phyloP scores from a whole-genome alignment of 2,113 vertebrate species.

The Dasyprocta punctata region DNA sequence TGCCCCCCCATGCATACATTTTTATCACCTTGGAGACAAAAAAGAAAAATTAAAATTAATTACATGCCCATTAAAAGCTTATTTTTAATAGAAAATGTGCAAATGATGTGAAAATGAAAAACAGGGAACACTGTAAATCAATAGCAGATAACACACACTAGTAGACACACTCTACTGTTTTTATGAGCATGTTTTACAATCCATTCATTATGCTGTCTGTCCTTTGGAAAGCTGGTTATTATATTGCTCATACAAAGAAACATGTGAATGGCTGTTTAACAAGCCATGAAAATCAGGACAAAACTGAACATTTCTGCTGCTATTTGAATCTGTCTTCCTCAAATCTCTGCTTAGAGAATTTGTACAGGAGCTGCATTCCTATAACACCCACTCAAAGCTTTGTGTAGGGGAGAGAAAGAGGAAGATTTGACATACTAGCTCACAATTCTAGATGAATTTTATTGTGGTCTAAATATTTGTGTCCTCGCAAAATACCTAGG shows the following conservation, averaged over 20 bases:
- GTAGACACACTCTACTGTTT: slow-evolving; percentile 86
- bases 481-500: background rate
- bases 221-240: slow-evolving; percentile 88
- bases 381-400: slow-evolving; percentile 35
- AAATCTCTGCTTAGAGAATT: slow-evolving; percentile 36
- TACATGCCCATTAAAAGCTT: slow-evolving; percentile 78
- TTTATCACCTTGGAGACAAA: slow-evolving; percentile 78
- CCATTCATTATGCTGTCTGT: slow-evolving; percentile 89
- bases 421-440: background rate
- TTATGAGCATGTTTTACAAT: slow-evolving; percentile 86
- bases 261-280: slow-evolving; percentile 84
- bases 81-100: slow-evolving; percentile 85
- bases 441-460: background rate
- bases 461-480: background rate
- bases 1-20: slow-evolving; percentile 20
- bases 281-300: slow-evolving; percentile 84
- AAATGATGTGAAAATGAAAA: slow-evolving; percentile 85
- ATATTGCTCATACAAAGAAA: slow-evolving; percentile 83
- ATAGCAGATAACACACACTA: slow-evolving; percentile 84
- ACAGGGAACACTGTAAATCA: slow-evolving; percentile 82
- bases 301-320: slow-evolving; percentile 69
- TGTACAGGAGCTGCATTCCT: background rate
- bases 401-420: background rate
- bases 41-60: slow-evolving; percentile 82
- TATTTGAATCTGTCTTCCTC: slow-evolving; percentile 67